Conservation (phyloP, 2,113 vertebrate genomes). For the Dinomys branickii region DNA sequence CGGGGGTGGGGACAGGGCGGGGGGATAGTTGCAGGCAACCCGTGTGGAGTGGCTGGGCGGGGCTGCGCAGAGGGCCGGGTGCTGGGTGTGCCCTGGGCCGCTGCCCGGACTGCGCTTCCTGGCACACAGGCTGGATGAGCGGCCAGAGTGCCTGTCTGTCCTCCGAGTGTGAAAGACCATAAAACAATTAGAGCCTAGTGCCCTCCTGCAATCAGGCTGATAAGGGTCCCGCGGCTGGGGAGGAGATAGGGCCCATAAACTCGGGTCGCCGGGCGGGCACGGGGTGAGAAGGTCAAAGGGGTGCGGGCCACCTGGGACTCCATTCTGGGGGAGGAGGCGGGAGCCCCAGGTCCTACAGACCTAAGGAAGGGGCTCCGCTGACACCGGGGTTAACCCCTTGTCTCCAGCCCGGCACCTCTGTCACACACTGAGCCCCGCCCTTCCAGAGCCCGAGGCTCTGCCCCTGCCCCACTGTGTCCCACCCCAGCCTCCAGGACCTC, state of each 20-base stretch:
- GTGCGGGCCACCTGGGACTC: neutral
- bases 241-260: conserved; percentile 71
- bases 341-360: too few species aligned
- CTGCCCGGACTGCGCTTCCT: neutral
- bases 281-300: conserved; percentile 68
- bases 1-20: too few species aligned
- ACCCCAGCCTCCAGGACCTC: neutral
- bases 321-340: neutral
- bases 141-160: neutral
- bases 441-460: neutral
- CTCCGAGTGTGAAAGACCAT: conserved; percentile 62
- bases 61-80: neutral
- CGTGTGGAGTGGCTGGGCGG: neutral
- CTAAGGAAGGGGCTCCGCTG: neutral
- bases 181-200: conserved; percentile 59
- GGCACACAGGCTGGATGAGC: neutral
- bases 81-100: neutral
- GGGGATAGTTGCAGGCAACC: neutral
- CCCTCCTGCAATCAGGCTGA: conserved; percentile 40
- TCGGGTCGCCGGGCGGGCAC: conserved; percentile 58
- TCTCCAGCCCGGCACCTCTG: neutral
- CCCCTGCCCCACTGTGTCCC: neutral
- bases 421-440: neutral
- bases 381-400: neutral
- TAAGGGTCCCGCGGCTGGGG: conserved; percentile 65